Percentiles rank a stretch among this genome's conserved stretches.
Evolutionary conservation across 2,113 vertebrate species (phyloP).

Genomic region (Myiozetetes cayanensis): DNA sequence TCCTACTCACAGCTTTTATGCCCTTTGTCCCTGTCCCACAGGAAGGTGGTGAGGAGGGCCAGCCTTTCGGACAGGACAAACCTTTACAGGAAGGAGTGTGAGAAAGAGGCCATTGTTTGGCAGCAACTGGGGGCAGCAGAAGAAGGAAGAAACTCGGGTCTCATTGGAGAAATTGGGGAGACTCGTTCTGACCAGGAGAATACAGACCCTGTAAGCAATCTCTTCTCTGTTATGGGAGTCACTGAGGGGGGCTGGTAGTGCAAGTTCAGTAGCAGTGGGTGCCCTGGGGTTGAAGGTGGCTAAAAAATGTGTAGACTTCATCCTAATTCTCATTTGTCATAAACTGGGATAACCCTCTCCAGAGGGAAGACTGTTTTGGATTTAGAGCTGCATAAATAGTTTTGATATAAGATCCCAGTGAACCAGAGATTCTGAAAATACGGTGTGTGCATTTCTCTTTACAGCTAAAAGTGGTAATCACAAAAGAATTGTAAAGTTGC

Average conservation of each 20-base stretch:
- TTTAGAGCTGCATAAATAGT: neutral
- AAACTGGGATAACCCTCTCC: neutral
- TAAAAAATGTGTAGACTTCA: neutral
- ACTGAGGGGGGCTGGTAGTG: neutral
- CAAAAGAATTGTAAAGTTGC: neutral
- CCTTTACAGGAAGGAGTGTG: slow-evolving; percentile 93
- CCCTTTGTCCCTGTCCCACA: slow-evolving; percentile 47
- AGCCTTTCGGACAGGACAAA: slow-evolving; percentile 94
- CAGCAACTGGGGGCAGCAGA: slow-evolving; percentile 81
- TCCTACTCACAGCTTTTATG: neutral
- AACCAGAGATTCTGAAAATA: neutral
- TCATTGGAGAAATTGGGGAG: slow-evolving; percentile 79
- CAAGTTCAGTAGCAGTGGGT: neutral
- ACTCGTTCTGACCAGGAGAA: slow-evolving; percentile 88
- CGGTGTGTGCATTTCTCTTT: neutral
- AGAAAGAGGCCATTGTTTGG: slow-evolving; percentile 97
- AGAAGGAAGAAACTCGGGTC: slow-evolving; percentile 69
- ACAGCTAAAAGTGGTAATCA: neutral
- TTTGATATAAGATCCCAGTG: neutral
- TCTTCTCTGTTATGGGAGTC: neutral
- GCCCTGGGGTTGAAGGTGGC: neutral
- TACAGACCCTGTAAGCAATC: slow-evolving; percentile 77
- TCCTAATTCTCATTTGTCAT: neutral
- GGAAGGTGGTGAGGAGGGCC: slow-evolving; percentile 94
- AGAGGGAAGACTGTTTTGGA: neutral